Conservation (phyloP, 2,113 vertebrate species). For the Bolborhynchus lineola region DNA sequence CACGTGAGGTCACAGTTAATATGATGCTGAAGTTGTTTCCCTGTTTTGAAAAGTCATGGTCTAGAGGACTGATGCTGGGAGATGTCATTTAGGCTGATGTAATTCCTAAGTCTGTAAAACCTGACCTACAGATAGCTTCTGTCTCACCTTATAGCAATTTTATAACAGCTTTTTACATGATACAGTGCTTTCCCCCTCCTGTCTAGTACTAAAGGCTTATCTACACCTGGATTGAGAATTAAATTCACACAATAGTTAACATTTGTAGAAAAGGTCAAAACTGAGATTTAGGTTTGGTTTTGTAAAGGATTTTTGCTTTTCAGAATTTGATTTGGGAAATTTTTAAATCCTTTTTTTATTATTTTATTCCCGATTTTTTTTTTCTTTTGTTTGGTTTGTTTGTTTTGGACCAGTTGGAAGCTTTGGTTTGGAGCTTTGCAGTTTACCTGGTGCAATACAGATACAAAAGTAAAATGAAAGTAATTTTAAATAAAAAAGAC, state of each 20-base stretch:
- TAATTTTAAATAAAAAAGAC: neutral
- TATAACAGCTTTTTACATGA: neutral
- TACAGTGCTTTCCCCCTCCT: neutral
- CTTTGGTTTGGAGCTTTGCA: neutral
- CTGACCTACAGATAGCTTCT: neutral
- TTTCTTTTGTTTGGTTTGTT: neutral
- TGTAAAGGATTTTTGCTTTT: neutral
- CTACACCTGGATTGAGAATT: neutral
- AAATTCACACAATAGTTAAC: neutral
- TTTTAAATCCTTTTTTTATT: neutral
- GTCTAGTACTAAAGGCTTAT: neutral
- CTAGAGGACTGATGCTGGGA: neutral
- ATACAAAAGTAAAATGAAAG: neutral
- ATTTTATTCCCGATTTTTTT: neutral
- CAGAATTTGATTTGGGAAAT: neutral
- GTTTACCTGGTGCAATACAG: neutral
- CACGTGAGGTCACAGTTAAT: neutral
- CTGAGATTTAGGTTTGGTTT: neutral
- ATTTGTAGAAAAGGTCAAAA: neutral
- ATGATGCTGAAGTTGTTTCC: neutral
- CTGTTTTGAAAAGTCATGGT: neutral
- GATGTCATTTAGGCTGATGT: neutral
- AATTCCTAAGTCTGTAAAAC: neutral
- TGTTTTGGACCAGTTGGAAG: neutral
- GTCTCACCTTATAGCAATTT: neutral